Conservation (phyloP, 1,140 invertebrate species). For the Brachionus rotundiformis region DNA sequence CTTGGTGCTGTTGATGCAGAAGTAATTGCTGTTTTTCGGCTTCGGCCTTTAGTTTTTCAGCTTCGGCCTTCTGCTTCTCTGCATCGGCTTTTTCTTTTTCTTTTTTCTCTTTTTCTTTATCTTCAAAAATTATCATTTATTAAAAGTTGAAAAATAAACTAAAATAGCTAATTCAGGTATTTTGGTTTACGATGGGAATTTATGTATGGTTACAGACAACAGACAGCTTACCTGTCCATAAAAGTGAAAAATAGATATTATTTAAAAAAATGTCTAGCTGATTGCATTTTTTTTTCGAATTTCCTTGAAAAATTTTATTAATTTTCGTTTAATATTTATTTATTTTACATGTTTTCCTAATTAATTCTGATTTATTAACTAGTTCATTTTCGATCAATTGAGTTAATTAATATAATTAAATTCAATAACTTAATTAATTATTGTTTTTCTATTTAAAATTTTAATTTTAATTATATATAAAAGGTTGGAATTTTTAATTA, state of each 20-base stretch:
- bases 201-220: neutral
- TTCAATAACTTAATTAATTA: too few species aligned
- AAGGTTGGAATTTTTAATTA: too few species aligned
- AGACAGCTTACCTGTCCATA: constrained; percentile 33
- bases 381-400: neutral
- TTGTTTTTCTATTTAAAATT: too few species aligned
- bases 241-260: constrained; percentile 18
- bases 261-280: constrained; percentile 16
- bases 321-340: too few species aligned
- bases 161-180: neutral
- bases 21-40: neutral
- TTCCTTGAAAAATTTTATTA: neutral
- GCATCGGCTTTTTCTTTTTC: constrained; percentile 39
- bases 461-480: too few species aligned
- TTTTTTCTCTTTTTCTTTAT: constrained; percentile 32
- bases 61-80: constrained; percentile 35
- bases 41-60: constrained; percentile 22
- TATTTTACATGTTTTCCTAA: too few species aligned
- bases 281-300: neutral
- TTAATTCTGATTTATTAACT: neutral
- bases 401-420: too few species aligned
- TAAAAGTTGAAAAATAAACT: too few species aligned
- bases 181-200: neutral
- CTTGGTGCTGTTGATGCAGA: constrained; percentile 7
- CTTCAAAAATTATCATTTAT: constrained; percentile 12